Evolutionary conservation across 2,113 vertebrate genomes (phyloP).

Genomic region (Epinephelus lanceolatus): DNA sequence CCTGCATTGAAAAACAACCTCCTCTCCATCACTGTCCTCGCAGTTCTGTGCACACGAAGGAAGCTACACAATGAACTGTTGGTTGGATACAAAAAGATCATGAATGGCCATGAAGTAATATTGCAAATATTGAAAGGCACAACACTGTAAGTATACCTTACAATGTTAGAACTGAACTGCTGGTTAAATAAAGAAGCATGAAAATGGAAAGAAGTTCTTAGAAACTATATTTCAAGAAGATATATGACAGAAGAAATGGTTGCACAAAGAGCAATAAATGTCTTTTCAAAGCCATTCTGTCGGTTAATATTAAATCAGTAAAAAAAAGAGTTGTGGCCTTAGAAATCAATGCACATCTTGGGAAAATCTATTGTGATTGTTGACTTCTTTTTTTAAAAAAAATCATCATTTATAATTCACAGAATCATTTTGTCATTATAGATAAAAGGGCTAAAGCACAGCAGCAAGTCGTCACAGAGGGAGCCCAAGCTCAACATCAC

Average conservation of each 20-base stretch:
- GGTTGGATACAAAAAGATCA: constrained; percentile 4
- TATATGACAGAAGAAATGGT: background rate
- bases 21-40: constrained; percentile 20
- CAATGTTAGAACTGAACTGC: background rate
- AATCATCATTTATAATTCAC: constrained; percentile 21
- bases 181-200: background rate
- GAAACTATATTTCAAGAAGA: background rate
- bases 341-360: background rate
- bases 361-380: background rate
- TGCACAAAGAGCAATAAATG: background rate
- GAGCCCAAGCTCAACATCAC: constrained; percentile 31
- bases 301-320: background rate
- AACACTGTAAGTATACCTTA: background rate
- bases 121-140: background rate
- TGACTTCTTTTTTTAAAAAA: background rate
- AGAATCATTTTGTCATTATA: constrained; percentile 38
- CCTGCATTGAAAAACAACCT: constrained; percentile 54
- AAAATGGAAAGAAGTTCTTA: background rate
- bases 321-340: background rate
- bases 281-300: background rate
- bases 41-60: constrained; percentile 20
- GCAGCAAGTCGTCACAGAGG: constrained; percentile 30
- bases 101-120: background rate
- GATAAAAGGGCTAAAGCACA: constrained; percentile 22
- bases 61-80: constrained; percentile 9